Conservation (phyloP, 2,113 vertebrate genomes). For the Muntiacus muntjak region DNA sequence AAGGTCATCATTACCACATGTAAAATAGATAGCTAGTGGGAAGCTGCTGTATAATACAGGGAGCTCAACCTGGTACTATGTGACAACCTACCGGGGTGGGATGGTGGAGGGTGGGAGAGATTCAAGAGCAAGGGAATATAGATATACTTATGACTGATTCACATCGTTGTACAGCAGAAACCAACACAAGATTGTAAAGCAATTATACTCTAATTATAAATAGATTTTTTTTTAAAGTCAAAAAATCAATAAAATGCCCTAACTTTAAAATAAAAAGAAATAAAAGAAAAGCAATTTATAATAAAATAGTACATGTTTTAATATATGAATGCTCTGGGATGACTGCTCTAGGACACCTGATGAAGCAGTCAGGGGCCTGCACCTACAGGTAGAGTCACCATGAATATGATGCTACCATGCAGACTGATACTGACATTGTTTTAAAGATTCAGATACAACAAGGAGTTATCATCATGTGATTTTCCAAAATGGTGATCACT, state of each 20-base stretch:
- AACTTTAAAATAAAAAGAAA: conserved; percentile 49
- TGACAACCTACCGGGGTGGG: not conserved
- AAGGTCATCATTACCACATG: not conserved
- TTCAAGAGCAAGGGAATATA: not conserved
- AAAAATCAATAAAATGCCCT: conserved; percentile 49
- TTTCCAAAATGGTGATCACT: not conserved
- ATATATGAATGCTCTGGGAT: not conserved
- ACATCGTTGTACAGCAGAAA: not conserved
- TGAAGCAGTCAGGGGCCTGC: not conserved
- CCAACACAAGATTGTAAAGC: not conserved
- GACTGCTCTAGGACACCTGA: not conserved
- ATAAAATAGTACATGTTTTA: conserved; percentile 41
- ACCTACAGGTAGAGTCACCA: not conserved
- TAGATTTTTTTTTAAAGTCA: not conserved
- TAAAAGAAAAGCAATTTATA: conserved; percentile 49
- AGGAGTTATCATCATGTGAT: not conserved
- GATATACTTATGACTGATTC: not conserved
- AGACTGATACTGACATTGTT: not conserved
- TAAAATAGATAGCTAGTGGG: not conserved
- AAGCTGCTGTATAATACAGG: not conserved
- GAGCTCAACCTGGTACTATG: not conserved
- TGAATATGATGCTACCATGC: not conserved
- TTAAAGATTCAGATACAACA: not conserved
- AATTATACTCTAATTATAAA: not conserved
- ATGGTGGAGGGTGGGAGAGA: not conserved